phyloP scores from a whole-genome alignment of 1,140 invertebrate species.

The Drosophila mauritiana region DNA sequence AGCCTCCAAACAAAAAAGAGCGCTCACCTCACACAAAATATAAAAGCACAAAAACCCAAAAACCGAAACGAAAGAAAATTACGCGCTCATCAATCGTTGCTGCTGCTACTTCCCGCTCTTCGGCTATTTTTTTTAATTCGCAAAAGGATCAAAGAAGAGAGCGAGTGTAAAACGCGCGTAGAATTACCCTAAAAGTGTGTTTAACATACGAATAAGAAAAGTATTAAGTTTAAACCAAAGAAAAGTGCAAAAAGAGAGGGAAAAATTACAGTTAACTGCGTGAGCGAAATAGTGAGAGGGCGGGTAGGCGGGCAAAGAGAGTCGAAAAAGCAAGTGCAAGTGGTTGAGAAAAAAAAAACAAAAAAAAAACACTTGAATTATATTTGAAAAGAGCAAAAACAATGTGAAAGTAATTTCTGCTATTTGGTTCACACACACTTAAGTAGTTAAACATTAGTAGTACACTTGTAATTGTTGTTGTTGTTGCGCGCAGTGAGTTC shows the following conservation, averaged over 20 bases:
- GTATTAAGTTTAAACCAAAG: constrained; percentile 8
- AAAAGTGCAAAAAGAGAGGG: constrained; percentile 46
- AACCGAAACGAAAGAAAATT: constrained; percentile 54
- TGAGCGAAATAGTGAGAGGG: constrained; percentile 24
- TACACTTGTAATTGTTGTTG: constrained; percentile 64
- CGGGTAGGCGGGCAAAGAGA: constrained; percentile 15
- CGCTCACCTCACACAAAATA: constrained; percentile 1
- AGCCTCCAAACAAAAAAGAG: constrained; percentile 13
- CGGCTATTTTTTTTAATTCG: constrained; percentile 26
- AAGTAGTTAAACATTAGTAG: constrained; percentile 41
- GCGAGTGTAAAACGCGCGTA: constrained; percentile 67
- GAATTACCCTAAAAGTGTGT: constrained; percentile 61
- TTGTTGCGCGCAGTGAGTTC: constrained; percentile 77
- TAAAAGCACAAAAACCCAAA: constrained; percentile 65
- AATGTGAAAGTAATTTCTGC: constrained; percentile 76
- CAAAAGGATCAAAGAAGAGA: constrained; percentile 9
- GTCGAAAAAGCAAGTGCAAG: constrained; percentile 60
- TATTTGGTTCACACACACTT: constrained; percentile 35
- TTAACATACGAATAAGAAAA: constrained; percentile 14
- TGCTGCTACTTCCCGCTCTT: constrained; percentile 15
- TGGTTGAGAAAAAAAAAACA: constrained; percentile 57
- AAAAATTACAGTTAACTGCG: constrained; percentile 45
- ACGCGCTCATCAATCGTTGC: constrained; percentile 42
- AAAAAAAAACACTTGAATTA: constrained; percentile 40
- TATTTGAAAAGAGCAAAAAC: constrained; percentile 44